Base-by-base conservation (phyloP, 2,113 vertebrate species). In the Proterorhinus semilunaris region DNA sequence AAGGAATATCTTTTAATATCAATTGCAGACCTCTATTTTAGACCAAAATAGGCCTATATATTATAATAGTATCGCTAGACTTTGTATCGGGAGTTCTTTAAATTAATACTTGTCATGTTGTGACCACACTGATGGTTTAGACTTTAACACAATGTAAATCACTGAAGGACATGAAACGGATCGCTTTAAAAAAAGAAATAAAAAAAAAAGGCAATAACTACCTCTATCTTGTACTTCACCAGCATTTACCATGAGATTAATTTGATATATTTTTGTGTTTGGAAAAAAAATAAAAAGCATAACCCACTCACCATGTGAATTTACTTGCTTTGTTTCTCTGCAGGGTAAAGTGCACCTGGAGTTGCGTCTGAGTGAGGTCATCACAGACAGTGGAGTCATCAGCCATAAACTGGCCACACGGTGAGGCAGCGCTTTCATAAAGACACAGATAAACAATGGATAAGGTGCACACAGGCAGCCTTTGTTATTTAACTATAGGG, bases 321-420 rank as follows among this genome's bases (percentile, higher is more conserved):
- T 7, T 61, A 16, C 63, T 11, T 85, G 44, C 27, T 79, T 49
- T 79, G 61, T 78, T 80, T 15, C 65, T 89, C 85, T 80, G 43
- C 92, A 99, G 98, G 98, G 98, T 73, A 98, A 98, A 81, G 98
- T 98, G 70, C 98, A 99, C 82, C 91, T 99, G 42, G 96, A 98
- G 84, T 92, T 99, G 83, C 94, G 96, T 68, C 92, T 99, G 84
- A 98, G 96, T 77, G 98, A 99, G 89, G 96, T 98, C 87, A 98
- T 99, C 89, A 98, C 96, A 8, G 98, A 99, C 91, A 95, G 93
- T 0, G 97, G 97, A 8, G 92, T 89, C 27, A 87, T 97, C 91
- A 98, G 93, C 91, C 96, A 98, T 90, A 98, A 98, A 86, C 94
- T 99, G 6, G 96, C 96, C 75, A 92, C 95, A 79, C 90, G 98